Base-by-base conservation (phyloP, 2,888 invertebrate genomes). In the Onchidella celtica region DNA sequence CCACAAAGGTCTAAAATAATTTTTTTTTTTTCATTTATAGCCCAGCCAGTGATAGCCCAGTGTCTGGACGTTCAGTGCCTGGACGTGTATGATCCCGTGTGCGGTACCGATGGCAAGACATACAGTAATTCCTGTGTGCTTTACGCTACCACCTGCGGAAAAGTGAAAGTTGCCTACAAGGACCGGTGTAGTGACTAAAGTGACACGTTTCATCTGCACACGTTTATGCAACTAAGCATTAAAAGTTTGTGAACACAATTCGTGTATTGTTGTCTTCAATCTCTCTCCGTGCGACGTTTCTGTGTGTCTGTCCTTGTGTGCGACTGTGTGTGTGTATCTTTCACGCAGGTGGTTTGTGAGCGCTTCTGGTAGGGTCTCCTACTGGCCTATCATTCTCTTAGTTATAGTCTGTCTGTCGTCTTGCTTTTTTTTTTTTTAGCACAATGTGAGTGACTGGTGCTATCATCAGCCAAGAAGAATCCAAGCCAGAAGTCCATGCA, bases 311-410 rank as follows among this genome's bases (percentile, higher is more conserved):
- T 57, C 29, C 29, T 27, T 73, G 47, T 73, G 73, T 73, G 47
- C 57, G 73, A 57, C 29, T 73, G 73, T 73, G 47, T 73, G 73
- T 73, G 47, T 73, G 73, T 57, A n/a, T n/a, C n/a, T n/a, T n/a
- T n/a, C n/a, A n/a, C n/a, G n/a, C n/a, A n/a, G n/a, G n/a, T n/a
- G n/a, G n/a, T n/a, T n/a, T n/a, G n/a, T n/a, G n/a, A n/a, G n/a
- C n/a, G n/a, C n/a, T n/a, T n/a, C n/a, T n/a, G n/a, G n/a, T n/a
- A n/a, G n/a, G n/a, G n/a, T n/a, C n/a, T n/a, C n/a, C n/a, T n/a
- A n/a, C n/a, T n/a, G n/a, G n/a, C n/a, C n/a, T n/a, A n/a, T n/a
- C n/a, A n/a, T n/a, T n/a, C n/a, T n/a, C n/a, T n/a, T n/a, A n/a
- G n/a, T n/a, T n/a, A n/a, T n/a, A n/a, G n/a, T n/a, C n/a, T n/a